These are phyloP conservation scores for Conopomorpha cramerella DNA, from an alignment of 1,140 invertebrate genomes.

Conservation along the genomic window DNA sequence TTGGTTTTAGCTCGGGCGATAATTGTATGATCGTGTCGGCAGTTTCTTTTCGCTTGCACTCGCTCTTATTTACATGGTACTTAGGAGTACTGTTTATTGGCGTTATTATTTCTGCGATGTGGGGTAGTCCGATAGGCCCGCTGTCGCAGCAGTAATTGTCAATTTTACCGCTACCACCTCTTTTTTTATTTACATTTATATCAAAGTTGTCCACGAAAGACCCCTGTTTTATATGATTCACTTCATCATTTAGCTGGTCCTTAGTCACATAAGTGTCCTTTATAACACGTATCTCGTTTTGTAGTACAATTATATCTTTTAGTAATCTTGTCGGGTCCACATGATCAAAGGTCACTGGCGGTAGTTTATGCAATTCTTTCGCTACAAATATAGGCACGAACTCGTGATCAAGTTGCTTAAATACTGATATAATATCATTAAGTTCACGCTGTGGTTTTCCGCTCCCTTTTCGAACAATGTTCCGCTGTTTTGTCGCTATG, in stretches of 20 bases:
- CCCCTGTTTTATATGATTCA: neutral
- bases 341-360: slow-evolving; percentile 1
- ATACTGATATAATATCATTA: slow-evolving; percentile 1
- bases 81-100: neutral
- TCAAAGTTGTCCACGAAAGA: neutral
- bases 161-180: neutral
- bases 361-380: neutral
- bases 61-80: neutral
- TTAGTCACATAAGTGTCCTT: slow-evolving; percentile 1
- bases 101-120: neutral
- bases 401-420: neutral
- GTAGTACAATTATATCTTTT: slow-evolving; percentile 1
- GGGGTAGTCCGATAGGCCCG: neutral
- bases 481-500: neutral
- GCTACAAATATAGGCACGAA: neutral
- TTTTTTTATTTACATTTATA: slow-evolving; percentile 1
- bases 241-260: slow-evolving; percentile 1
- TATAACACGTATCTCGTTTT: neutral
- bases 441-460: slow-evolving; percentile 1
- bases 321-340: slow-evolving; percentile 1
- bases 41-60: too few relatives aligned
- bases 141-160: neutral
- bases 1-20: neutral
- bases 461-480: neutral
- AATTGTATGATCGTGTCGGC: too few relatives aligned